These are phyloP conservation scores for Dioctria rufipes DNA, from an alignment of 2,888 invertebrate genomes.

Conservation along the genomic window DNA sequence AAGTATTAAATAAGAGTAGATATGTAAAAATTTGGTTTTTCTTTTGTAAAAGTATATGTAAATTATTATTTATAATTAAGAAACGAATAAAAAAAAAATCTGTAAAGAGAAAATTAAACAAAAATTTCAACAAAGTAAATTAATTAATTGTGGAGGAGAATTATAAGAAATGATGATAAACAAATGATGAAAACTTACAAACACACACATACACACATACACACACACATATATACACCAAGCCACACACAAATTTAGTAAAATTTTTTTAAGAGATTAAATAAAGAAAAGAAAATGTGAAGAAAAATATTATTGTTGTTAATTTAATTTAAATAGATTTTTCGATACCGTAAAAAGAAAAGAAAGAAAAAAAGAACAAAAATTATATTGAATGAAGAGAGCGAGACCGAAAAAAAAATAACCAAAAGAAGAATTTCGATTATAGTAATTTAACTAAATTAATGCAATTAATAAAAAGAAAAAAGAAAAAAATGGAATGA, in stretches of 20 bases:
- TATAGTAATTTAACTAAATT: conserved; percentile 15
- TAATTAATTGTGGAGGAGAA: conserved; percentile 11
- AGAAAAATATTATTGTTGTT: conserved; percentile 51
- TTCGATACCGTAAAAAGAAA: conserved; percentile 32
- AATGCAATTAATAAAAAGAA: conserved; percentile 22
- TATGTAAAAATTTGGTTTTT: conserved; percentile 47
- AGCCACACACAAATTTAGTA: conserved; percentile 45
- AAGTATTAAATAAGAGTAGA: conserved; percentile 50
- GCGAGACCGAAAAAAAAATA: neutral
- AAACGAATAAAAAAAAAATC: conserved; percentile 7
- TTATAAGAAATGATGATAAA: conserved; percentile 14
- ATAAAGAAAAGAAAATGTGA: neutral
- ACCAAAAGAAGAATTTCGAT: conserved; percentile 34
- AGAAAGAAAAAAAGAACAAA: neutral
- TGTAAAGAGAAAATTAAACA: neutral
- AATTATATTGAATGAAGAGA: conserved; percentile 32
- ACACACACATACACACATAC: conserved; percentile 31
- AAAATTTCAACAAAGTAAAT: conserved; percentile 12
- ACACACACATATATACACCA: conserved; percentile 15
- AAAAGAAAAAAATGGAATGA: neutral
- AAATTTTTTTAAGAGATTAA: conserved; percentile 50
- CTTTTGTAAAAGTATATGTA: conserved; percentile 15
- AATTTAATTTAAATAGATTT: conserved; percentile 56
- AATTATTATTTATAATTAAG: conserved; percentile 41
- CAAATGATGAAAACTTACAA: neutral